Conservation (phyloP, 1,140 invertebrate genomes). For the Archivesica marissinica region DNA sequence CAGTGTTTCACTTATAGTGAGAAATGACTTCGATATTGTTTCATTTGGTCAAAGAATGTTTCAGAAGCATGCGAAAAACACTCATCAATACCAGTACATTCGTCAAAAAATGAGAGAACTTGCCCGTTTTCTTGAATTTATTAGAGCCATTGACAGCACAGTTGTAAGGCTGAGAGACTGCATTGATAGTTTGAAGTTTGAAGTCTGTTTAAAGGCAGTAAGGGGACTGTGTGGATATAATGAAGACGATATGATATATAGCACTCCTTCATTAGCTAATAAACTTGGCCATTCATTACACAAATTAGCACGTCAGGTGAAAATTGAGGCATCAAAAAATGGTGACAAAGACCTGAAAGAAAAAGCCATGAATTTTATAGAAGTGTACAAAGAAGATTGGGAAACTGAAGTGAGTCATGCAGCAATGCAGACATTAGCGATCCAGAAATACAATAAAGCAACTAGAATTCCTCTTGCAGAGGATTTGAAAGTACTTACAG, state of each 20-base stretch:
- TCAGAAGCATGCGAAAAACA: background rate
- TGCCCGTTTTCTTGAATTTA: background rate
- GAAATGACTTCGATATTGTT: background rate
- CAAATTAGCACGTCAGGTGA: background rate
- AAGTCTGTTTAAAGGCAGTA: background rate
- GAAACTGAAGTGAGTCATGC: conserved; percentile 14
- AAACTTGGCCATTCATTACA: conserved; percentile 8
- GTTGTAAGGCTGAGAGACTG: background rate
- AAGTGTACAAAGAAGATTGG: conserved; percentile 10
- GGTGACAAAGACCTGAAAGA: background rate
- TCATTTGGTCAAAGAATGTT: background rate
- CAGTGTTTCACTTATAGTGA: background rate
- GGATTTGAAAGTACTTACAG: conserved; percentile 6
- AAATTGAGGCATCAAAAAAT: background rate
- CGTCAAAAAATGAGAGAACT: conserved; percentile 8
- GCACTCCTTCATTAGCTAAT: background rate
- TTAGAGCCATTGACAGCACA: background rate
- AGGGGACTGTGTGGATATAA: background rate
- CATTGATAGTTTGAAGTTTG: background rate
- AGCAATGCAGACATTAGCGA: background rate
- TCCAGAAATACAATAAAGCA: conserved; percentile 19
- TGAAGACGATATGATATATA: background rate
- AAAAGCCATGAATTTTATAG: background rate
- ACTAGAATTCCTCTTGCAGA: conserved; percentile 19
- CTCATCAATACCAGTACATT: conserved; percentile 12